These are phyloP conservation scores for Gallinago solitaria DNA, from an alignment of 2,797 vertebrate genomes.

Conservation along the genomic window DNA sequence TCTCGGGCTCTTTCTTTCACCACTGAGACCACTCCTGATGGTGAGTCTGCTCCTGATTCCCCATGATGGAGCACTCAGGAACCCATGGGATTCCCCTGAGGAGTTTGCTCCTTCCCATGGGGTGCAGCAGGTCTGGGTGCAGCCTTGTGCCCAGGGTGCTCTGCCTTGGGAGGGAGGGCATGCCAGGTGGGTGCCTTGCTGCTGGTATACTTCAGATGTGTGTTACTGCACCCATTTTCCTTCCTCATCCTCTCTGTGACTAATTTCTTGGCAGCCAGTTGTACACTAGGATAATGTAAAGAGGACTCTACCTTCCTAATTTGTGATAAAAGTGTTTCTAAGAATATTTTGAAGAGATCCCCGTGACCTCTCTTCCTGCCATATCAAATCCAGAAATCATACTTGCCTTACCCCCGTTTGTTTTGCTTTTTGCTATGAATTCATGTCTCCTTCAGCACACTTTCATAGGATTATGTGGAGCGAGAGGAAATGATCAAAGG, in stretches of 20 bases:
- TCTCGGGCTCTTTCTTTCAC: neutral
- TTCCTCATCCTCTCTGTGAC: neutral
- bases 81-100: fast-evolving
- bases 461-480: neutral
- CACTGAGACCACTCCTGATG: neutral
- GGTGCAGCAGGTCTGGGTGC: neutral
- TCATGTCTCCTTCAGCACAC: neutral
- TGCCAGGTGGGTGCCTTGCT: neutral
- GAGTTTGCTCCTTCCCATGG: fast-evolving
- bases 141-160: neutral
- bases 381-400: neutral
- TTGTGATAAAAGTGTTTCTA: neutral
- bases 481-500: neutral
- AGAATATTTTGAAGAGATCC: neutral
- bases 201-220: neutral
- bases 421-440: neutral
- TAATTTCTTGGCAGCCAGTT: neutral
- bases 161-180: neutral
- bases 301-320: neutral
- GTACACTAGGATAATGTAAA: neutral
- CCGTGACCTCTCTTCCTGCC: neutral
- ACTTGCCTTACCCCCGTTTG: neutral
- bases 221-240: neutral
- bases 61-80: neutral
- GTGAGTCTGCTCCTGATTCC: neutral